Evolutionary conservation across 35 echinoderm and acorn worm genomes (phyloP), one percentile per base, ranked within the genome.

Genomic region (Anneissia japonica): DNA sequence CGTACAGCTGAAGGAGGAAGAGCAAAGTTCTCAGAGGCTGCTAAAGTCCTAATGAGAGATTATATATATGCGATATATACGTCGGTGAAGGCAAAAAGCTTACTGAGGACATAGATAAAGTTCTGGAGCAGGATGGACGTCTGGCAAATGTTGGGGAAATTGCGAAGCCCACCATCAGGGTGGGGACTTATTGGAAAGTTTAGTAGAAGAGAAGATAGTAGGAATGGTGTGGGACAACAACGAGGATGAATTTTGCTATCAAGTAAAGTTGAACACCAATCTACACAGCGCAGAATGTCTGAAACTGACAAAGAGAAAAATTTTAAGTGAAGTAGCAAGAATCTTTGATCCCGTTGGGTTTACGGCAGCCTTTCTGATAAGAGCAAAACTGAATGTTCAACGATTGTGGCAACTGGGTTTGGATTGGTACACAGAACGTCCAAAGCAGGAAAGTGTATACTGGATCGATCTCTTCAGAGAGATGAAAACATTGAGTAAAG

Each of bases 11-110:
- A n/a, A n/a, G n/a, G n/a, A n/a, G n/a, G n/a, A n/a, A n/a, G n/a
- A n/a, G n/a, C n/a, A n/a, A n/a, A n/a, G n/a, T n/a, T n/a, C n/a
- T n/a, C n/a, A n/a, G n/a, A n/a, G n/a, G n/a, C n/a, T n/a, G n/a
- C n/a, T n/a, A n/a, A n/a, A n/a, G n/a, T n/a, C n/a, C n/a, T n/a
- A n/a, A n/a, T n/a, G n/a, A n/a, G n/a, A n/a, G n/a, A n/a, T n/a
- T 86, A 93, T 19, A 89, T 93, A 86, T 79, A 88, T 84, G 80
- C 88, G 26, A 84, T 88, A 35, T 92, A 81, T 81, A 41, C 46
- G 6, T 93, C 91, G 14, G 76, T 85, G 43, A 81, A 51, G 91
- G 86, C 35, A 74, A 77, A 39, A 84, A 93, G 4, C 37, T 84
- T 1, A 88, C 81, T 13, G n/a, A 31, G 12, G 81, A 79, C 4